These are phyloP conservation scores for Dermolepida albohirtum DNA, from an alignment of 2,888 invertebrate genomes.

Conservation along the genomic window DNA sequence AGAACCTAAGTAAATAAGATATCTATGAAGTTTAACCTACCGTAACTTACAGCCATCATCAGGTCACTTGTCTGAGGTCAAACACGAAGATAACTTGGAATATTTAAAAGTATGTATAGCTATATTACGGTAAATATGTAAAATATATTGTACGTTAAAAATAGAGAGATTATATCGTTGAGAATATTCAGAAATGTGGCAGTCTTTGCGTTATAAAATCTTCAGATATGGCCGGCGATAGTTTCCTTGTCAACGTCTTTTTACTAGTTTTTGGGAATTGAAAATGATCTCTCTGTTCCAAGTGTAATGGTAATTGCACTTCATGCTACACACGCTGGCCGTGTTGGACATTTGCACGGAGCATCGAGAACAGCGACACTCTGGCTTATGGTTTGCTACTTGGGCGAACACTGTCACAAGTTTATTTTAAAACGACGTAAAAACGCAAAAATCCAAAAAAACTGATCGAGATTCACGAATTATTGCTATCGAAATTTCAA, in stretches of 20 bases:
- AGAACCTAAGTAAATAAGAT: not conserved
- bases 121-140: conserved; percentile 34
- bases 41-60: conserved; percentile 62
- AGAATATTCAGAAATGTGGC: conserved; percentile 30
- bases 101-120: conserved; percentile 9
- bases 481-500: not conserved
- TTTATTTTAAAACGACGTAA: conserved; percentile 19
- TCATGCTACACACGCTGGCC: conserved; percentile 68
- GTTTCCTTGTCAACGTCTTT: conserved; percentile 81
- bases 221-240: conserved; percentile 20
- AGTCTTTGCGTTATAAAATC: conserved; percentile 29
- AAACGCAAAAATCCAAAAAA: not conserved
- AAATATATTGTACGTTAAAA: conserved; percentile 30
- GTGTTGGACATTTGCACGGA: conserved; percentile 61
- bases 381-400: conserved; percentile 26
- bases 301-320: conserved; percentile 88
- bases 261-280: conserved; percentile 92
- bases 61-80: conserved; percentile 50
- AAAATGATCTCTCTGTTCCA: conserved; percentile 94
- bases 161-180: conserved; percentile 22
- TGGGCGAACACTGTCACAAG: conserved; percentile 39
- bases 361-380: conserved; percentile 54
- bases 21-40: conserved; percentile 56
- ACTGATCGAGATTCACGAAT: not conserved
- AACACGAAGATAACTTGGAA: conserved; percentile 36